Percentiles rank a stretch among this genome's conserved stretches.
Conservation (phyloP, 2,113 vertebrate species). For the Octodon degus region DNA sequence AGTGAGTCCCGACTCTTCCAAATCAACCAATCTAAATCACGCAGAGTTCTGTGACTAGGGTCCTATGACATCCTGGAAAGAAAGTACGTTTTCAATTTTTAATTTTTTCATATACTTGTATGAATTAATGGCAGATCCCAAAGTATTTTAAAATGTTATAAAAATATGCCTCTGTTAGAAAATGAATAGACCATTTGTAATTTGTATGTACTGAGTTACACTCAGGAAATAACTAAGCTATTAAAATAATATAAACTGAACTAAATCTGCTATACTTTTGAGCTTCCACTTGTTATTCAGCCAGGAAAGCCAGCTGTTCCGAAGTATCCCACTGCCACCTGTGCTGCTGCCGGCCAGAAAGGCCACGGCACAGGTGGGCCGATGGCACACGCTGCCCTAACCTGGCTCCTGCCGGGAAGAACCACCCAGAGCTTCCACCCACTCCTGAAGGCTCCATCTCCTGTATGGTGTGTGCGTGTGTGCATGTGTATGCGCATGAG, state of each 20-base stretch:
- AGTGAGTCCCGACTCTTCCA: conserved; percentile 4
- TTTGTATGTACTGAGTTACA: not conserved
- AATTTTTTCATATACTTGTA: conserved; percentile 43
- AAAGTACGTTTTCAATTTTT: conserved; percentile 52
- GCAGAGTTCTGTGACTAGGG: not conserved
- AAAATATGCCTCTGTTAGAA: not conserved
- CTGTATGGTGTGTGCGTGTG: not conserved
- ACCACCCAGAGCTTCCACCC: not conserved
- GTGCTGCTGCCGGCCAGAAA: not conserved
- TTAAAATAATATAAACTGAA: not conserved
- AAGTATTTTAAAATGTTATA: not conserved
- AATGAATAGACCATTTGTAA: conserved; percentile 51
- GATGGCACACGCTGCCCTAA: not conserved
- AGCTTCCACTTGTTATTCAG: not conserved
- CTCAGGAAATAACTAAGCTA: conserved; percentile 17
- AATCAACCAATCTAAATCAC: not conserved
- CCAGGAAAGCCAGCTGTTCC: not conserved
- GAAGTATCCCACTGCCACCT: not conserved
- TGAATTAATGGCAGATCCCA: conserved; percentile 37
- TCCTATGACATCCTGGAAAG: conserved; percentile 25
- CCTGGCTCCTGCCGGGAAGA: not conserved
- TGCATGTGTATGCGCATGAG: no score
- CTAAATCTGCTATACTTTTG: not conserved
- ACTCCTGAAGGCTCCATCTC: not conserved
- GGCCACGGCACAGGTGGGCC: not conserved